A percentile compares a stretch with the other conserved stretches of the same genome.
Evolutionary conservation across 1,140 invertebrate species (phyloP).

Genomic region (Eumaeus atala): DNA sequence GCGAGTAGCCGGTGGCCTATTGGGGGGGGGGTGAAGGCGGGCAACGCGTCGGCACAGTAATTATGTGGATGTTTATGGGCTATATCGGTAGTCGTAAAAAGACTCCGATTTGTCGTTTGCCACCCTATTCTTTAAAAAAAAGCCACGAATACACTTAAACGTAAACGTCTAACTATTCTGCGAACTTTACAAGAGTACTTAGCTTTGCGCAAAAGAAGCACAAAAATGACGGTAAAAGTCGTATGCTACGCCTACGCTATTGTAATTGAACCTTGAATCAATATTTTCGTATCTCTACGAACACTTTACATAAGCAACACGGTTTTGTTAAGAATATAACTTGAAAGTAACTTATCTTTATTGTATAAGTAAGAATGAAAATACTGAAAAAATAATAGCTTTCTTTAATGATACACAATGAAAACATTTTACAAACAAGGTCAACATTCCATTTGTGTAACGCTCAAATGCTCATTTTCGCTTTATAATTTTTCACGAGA

Average conservation of each 20-base stretch:
- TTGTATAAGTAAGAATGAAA: not conserved
- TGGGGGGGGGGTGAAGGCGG: too few species aligned
- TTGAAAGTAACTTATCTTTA: conserved; percentile 4
- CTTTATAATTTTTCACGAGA: conserved; percentile 8
- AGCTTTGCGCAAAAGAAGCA: too few species aligned
- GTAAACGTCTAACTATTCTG: too few species aligned
- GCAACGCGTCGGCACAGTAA: too few species aligned
- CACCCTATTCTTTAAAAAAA: too few species aligned
- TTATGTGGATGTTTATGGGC: too few species aligned
- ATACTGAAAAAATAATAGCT: conserved; percentile 2
- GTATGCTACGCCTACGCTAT: not conserved
- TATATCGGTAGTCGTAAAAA: too few species aligned
- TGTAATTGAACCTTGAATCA: not conserved
- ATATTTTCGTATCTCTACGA: not conserved
- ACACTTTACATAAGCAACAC: not conserved
- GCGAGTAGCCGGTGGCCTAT: too few species aligned
- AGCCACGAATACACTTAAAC: too few species aligned
- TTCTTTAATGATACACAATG: conserved; percentile 5
- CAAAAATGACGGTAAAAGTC: not conserved
- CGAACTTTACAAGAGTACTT: too few species aligned
- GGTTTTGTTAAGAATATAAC: not conserved
- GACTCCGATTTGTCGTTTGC: too few species aligned
- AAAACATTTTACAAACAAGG: conserved; percentile 6
- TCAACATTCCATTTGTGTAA: conserved; percentile 4
- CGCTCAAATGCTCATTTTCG: conserved; percentile 8